phyloP scores from a whole-genome alignment of 2,888 invertebrate species.

The Zaprionus bogoriensis region DNA sequence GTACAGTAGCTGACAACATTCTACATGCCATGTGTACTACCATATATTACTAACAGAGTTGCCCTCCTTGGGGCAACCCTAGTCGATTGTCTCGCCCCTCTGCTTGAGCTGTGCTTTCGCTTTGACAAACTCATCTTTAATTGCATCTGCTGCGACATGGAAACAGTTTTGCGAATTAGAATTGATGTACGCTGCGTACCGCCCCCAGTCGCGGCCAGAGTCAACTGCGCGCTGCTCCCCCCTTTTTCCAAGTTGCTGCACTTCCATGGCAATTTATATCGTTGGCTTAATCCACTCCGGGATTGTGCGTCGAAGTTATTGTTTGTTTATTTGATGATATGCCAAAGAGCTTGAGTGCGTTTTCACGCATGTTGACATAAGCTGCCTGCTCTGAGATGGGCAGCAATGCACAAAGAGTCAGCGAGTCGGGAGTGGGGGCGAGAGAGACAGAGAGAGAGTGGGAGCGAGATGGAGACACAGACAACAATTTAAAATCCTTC shows the following conservation, averaged over 20 bases:
- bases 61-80: background rate
- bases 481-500: constrained; percentile 37
- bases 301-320: constrained; percentile 38
- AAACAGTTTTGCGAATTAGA: constrained; percentile 5
- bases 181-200: too few relatives aligned
- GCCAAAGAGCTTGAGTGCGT: constrained; percentile 29
- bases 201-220: background rate
- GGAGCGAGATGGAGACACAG: background rate
- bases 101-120: background rate
- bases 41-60: too few relatives aligned
- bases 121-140: constrained; percentile 12
- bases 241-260: constrained; percentile 14
- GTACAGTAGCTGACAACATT: too few relatives aligned
- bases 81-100: background rate
- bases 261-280: constrained; percentile 30
- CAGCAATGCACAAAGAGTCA: too few relatives aligned
- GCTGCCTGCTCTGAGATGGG: constrained; percentile 27
- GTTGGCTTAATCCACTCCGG: constrained; percentile 35
- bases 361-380: constrained; percentile 47
- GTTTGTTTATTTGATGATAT: constrained; percentile 47
- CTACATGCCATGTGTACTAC: too few relatives aligned
- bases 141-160: constrained; percentile 7
- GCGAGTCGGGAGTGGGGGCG: background rate
- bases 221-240: background rate
- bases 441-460: background rate